phyloP scores from a whole-genome alignment of 2,888 invertebrate genomes.

The Catocala nupta region DNA sequence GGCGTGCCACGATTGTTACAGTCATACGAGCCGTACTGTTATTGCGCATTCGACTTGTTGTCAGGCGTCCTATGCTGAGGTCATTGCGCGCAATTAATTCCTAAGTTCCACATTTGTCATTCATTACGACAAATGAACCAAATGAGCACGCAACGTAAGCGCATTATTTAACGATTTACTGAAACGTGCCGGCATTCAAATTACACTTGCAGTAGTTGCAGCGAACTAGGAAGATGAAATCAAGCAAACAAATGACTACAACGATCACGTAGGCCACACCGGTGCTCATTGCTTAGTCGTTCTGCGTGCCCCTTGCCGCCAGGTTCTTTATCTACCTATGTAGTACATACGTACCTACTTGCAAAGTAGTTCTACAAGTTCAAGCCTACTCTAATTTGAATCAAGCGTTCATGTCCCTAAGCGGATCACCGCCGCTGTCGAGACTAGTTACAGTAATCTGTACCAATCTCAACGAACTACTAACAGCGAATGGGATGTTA shows the following conservation, averaged over 20 bases:
- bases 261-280: conserved; percentile 38
- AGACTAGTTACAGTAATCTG: background rate
- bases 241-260: conserved; percentile 27
- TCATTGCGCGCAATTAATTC: conserved; percentile 68
- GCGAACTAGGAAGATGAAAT: conserved; percentile 38
- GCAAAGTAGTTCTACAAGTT: conserved; percentile 1
- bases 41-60: conserved; percentile 74
- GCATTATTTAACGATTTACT: conserved; percentile 25
- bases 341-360: conserved; percentile 1
- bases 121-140: conserved; percentile 33
- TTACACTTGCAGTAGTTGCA: conserved; percentile 19
- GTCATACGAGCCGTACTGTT: conserved; percentile 54
- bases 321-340: conserved; percentile 11
- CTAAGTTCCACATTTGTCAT: conserved; percentile 65
- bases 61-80: conserved; percentile 66
- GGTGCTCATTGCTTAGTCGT: conserved; percentile 41
- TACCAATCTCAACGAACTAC: background rate
- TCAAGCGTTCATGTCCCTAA: conserved; percentile 6
- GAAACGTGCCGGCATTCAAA: conserved; percentile 30
- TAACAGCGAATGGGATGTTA: background rate
- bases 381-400: conserved; percentile 12
- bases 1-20: conserved; percentile 75
- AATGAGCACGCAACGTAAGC: conserved; percentile 41
- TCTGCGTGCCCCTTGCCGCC: conserved; percentile 16
- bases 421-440: background rate